A percentile compares a stretch with the other conserved stretches of the same genome.
phyloP scores from a whole-genome alignment of 2,888 invertebrate genomes.

The Lepidocyrtinus sp. region DNA sequence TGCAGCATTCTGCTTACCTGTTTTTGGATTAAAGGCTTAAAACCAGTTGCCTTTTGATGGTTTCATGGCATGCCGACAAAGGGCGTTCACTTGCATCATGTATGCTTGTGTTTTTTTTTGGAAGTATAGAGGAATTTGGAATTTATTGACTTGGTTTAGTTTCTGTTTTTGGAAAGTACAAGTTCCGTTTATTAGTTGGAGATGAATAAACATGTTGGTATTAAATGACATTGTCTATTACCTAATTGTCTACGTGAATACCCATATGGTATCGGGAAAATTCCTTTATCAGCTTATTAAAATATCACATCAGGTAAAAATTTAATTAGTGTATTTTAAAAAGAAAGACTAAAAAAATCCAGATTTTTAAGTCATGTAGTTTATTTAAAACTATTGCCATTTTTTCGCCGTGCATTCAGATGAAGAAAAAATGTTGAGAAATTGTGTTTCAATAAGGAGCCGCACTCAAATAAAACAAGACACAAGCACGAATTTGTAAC shows the following conservation, averaged over 20 bases:
- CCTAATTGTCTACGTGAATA: neutral
- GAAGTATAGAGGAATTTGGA: constrained; percentile 1
- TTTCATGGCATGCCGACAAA: constrained; percentile 16
- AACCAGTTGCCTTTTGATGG: no score
- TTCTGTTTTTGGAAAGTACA: constrained; percentile 19
- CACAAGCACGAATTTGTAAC: constrained; percentile 13
- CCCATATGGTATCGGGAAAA: no score
- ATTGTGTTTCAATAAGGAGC: neutral
- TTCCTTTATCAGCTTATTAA: no score
- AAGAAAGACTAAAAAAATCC: no score
- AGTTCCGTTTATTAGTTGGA: constrained; percentile 7
- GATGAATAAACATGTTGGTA: no score
- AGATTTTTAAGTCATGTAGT: no score
- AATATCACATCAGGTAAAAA: no score
- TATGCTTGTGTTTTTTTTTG: neutral
- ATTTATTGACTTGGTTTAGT: constrained; percentile 14
- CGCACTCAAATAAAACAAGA: constrained; percentile 8
- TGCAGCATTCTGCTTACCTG: no score
- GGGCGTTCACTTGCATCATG: neutral
- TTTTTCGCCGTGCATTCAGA: no score
- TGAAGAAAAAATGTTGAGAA: constrained; percentile 6
- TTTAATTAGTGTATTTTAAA: no score
- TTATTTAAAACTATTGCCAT: no score
- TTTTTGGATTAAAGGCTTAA: no score
- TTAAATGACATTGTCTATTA: neutral